These are phyloP conservation scores for Amiota mariae DNA, from an alignment of 2,888 invertebrate species.

Conservation along the genomic window DNA sequence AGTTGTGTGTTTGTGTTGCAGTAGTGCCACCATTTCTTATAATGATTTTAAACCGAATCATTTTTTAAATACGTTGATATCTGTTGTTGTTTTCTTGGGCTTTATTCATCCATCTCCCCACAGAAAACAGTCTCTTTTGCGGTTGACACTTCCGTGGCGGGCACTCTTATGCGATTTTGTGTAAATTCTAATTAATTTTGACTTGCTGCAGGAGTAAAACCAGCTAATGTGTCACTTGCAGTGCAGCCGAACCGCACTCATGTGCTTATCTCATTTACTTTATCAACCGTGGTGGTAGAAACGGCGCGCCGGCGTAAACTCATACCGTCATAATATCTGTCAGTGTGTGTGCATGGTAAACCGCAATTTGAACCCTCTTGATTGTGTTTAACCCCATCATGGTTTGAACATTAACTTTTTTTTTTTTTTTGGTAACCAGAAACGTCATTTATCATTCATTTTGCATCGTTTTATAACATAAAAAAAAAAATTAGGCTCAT, in stretches of 20 bases:
- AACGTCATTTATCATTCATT: too few species aligned
- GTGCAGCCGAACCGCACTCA: constrained; percentile 43
- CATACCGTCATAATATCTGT: neutral
- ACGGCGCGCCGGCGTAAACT: constrained; percentile 9
- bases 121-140: constrained; percentile 55
- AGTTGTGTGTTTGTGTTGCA: neutral
- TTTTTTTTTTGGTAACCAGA: too few species aligned
- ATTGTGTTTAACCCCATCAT: neutral
- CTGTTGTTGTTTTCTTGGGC: constrained; percentile 31
- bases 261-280: constrained; percentile 21
- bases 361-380: neutral
- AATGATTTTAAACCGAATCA: neutral
- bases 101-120: constrained; percentile 33
- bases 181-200: constrained; percentile 67
- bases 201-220: constrained; percentile 50
- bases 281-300: neutral
- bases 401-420: too few species aligned
- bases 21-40: constrained; percentile 43
- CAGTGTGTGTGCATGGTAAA: constrained; percentile 26
- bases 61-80: neutral
- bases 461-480: too few species aligned
- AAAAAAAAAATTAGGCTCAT: too few species aligned
- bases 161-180: constrained; percentile 32
- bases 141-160: constrained; percentile 31
- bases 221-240: constrained; percentile 55